Base-by-base conservation (phyloP, 2,888 invertebrate species). In the Agonopterix alstromeriana region DNA sequence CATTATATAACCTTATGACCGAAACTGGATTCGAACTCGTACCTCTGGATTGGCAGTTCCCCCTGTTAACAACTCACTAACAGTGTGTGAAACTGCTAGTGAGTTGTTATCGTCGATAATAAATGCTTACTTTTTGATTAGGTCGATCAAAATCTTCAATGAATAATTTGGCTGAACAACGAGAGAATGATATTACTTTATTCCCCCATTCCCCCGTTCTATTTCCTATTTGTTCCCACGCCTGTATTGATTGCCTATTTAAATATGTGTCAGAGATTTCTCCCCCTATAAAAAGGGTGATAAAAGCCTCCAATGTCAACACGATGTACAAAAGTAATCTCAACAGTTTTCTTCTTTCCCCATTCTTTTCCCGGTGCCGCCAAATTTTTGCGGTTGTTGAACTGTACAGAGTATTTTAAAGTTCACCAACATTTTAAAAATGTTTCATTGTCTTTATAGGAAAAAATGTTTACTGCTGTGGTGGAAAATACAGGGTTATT, bases 281-380 rank as follows among this genome's bases (percentile, higher is more conserved):
- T 74, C 76, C 82, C 77, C 78, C 67, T 70, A 64, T 66, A 77
- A 79, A 79, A 82, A 78, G 84, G 82, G 79, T 74, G 85, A 81
- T 87, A 87, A 87, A 85, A 87, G 88, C 85, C 67, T 78, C 67
- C 78, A 81, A 77, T 82, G 83, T 85, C 83, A 86, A 87, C 76
- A 83, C 73, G 64, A 65, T 73, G 72, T 73, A 77, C 69, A 80
- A 81, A 84, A 83, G 84, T 85, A 85, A 86, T 82, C 81, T 78
- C 67, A 74, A 77, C 77, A 73, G 76, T 79, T 80, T 82, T 70
- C 69, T 27, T 27, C 27, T 67, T 65, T 53, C 55, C 52, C 43
- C 46, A 49, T 54, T 58, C 59, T 63, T 65, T 65, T 56, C 55
- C 55, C 55, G 60, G 50, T 52, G 49, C 51, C 52, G 35, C 47